Base-by-base conservation (phyloP, 2,888 invertebrate genomes). In the Archips crataeganus region DNA sequence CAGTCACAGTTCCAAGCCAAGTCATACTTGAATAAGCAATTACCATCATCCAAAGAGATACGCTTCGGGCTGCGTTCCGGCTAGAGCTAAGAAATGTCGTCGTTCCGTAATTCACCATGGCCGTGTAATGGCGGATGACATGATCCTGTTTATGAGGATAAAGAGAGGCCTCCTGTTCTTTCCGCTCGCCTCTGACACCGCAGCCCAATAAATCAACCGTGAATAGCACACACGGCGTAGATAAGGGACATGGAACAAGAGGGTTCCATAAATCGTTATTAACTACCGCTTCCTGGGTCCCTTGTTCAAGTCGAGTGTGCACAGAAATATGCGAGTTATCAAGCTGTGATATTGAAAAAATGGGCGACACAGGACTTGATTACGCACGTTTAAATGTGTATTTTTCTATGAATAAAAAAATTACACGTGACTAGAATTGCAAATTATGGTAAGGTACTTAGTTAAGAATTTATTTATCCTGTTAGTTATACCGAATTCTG, bases 231-330 rank as follows among this genome's bases (percentile, higher is more conserved):
- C 85, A 85, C 84, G 86, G 79, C 84, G 82, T 80, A 91, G 92
- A 93, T 92, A 93, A 91, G 89, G 90, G 89, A 84, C 85, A 82
- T 84, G 86, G 90, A 91, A 93, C 93, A 93, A 94, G 92, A 91
- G 91, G 92, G 91, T 88, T 87, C 87, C 88, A 92, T 93, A 93
- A 93, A 94, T 93, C 92, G 90, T 91, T 91, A 91, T 92, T 91
- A 91, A 91, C 89, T 90, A 87, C 88, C 87, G 81, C 82, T 85
- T 85, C 85, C 82, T 85, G 74, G 82, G 84, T 81, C 85, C 89
- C 90, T 87, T 87, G 90, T 89, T 89, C 86, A 85, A 84, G 80
- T 83, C 80, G 84, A 88, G 87, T 85, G 75, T 57, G 85, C 83
- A 81, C 82, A 76, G 81, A 76, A 78, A 78, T 76, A 76, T 79